Evolutionary conservation across 2,113 vertebrate species (phyloP).

Genomic region (Paramisgurnus dabryanus): DNA sequence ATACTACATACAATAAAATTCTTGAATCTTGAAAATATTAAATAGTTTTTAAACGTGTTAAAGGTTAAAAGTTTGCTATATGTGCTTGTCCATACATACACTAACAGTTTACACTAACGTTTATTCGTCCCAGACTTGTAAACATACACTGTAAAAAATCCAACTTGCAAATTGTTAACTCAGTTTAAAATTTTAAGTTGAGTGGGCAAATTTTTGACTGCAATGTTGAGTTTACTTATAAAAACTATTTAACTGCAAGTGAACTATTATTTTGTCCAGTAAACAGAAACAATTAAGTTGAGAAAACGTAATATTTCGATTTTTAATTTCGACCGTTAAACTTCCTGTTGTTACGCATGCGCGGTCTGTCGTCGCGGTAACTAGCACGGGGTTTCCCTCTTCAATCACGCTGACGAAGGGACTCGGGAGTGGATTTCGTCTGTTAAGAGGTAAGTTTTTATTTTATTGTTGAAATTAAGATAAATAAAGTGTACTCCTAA

Average conservation of each 20-base stretch:
- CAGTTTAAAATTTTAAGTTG: background rate
- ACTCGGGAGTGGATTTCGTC: too few relatives aligned
- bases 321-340: background rate
- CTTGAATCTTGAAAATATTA: too few relatives aligned
- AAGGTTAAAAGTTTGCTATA: too few relatives aligned
- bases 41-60: too few relatives aligned
- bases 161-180: too few relatives aligned
- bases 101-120: background rate
- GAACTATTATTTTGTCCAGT: background rate
- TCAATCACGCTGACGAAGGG: too few relatives aligned
- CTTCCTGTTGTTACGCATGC: background rate
- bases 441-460: background rate
- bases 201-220: background rate
- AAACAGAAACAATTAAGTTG: background rate
- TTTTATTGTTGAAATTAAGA: too few relatives aligned
- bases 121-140: background rate
- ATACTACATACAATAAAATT: too few relatives aligned
- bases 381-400: background rate
- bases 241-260: constrained; percentile 1
- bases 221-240: background rate
- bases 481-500: too few relatives aligned
- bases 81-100: too few relatives aligned
- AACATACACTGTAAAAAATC: background rate
- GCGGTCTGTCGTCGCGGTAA: background rate
- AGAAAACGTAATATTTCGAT: background rate